A percentile compares a stretch with the other conserved stretches of the same genome.
These are phyloP conservation scores for Acrocephalus kingi DNA, from an alignment of 2,113 vertebrate species.

Conservation along the genomic window DNA sequence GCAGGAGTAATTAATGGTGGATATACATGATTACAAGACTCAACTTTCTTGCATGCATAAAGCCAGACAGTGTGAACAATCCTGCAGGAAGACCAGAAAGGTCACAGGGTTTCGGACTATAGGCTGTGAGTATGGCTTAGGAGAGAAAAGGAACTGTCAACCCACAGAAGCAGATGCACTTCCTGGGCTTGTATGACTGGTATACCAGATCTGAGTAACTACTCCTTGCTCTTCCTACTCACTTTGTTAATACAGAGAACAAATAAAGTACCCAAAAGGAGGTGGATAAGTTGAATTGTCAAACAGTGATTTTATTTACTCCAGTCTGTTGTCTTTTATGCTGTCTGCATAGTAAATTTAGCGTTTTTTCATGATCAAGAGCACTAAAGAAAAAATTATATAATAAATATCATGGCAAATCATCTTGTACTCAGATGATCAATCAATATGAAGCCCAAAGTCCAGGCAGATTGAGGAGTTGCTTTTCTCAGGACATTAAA, in stretches of 20 bases:
- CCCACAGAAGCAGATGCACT: neutral
- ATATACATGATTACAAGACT: neutral
- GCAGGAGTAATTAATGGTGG: neutral
- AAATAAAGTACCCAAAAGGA: neutral
- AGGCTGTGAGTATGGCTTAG: neutral
- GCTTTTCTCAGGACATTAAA: neutral
- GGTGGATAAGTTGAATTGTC: neutral
- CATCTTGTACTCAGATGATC: neutral
- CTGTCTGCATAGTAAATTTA: neutral
- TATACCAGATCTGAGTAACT: neutral
- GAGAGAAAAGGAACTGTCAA: neutral
- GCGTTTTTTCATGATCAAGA: neutral
- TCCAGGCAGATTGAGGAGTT: neutral
- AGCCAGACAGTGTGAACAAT: neutral
- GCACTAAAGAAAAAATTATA: neutral
- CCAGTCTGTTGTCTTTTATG: neutral
- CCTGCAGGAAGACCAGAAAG: neutral
- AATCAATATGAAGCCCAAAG: neutral
- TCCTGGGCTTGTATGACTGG: neutral
- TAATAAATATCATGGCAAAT: neutral
- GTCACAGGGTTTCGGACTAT: neutral
- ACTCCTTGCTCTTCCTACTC: neutral
- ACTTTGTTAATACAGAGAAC: neutral
- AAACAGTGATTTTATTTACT: neutral
- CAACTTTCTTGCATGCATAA: neutral